These are phyloP conservation scores for Myopa tessellatipennis DNA, from an alignment of 2,888 invertebrate genomes.

Conservation along the genomic window DNA sequence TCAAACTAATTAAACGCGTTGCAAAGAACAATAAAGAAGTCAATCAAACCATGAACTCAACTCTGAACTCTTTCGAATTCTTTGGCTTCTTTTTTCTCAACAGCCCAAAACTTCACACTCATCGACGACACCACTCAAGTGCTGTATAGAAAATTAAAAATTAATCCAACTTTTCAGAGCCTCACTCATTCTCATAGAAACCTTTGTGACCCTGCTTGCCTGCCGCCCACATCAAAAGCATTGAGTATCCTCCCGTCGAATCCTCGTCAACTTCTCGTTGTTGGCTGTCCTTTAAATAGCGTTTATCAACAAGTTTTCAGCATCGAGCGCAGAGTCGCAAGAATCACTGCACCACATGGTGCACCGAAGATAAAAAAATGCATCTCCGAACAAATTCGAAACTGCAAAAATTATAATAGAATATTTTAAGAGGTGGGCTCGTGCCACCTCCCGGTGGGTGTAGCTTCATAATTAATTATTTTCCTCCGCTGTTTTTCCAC, in stretches of 20 bases:
- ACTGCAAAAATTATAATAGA: slow-evolving; percentile 5
- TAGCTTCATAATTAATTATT: slow-evolving; percentile 20
- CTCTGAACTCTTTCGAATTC: background rate
- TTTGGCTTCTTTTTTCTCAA: background rate
- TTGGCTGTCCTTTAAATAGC: background rate
- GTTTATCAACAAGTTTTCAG: background rate
- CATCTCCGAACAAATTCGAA: background rate
- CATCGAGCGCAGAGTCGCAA: background rate
- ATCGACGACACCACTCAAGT: background rate
- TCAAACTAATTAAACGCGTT: slow-evolving; percentile 45
- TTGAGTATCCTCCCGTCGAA: background rate
- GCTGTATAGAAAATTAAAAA: background rate
- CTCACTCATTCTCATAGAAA: background rate
- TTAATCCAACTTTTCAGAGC: no score
- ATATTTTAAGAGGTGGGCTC: slow-evolving; percentile 22
- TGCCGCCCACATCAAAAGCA: slow-evolving; percentile 17
- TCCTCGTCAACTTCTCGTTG: background rate
- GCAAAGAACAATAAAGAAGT: slow-evolving; percentile 25
- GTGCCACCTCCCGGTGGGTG: slow-evolving; percentile 27
- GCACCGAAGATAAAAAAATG: background rate
- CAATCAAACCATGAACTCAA: background rate
- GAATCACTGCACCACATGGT: background rate
- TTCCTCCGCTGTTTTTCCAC: background rate
- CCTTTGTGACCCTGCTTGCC: background rate
- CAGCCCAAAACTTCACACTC: background rate